Conservation (phyloP, 1,140 invertebrate species). For the Trialeurodes vaporariorum region DNA sequence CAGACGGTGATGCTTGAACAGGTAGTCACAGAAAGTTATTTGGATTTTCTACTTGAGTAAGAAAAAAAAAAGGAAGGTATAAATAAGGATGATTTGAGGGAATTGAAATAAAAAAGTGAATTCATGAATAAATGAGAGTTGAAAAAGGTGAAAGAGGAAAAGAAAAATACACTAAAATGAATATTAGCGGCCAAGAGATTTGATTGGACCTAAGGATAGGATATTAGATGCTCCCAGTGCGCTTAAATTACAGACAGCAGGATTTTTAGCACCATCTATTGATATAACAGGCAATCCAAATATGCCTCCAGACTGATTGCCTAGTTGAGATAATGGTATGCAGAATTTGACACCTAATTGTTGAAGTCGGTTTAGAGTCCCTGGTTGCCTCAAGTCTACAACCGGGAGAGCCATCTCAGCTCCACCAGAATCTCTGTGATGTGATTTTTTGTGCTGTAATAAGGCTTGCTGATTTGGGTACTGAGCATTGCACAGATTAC, state of each 20-base stretch:
- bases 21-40: no score
- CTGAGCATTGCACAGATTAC: slow-evolving; percentile 54
- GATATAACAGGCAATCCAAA: slow-evolving; percentile 61
- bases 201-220: slow-evolving; percentile 54
- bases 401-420: slow-evolving; percentile 55
- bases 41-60: no score
- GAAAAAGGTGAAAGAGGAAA: no score
- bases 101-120: no score
- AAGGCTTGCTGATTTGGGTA: slow-evolving; percentile 52
- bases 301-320: slow-evolving; percentile 45
- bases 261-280: slow-evolving; percentile 48
- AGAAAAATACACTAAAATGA: no score
- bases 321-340: slow-evolving; percentile 53
- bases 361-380: slow-evolving; percentile 46
- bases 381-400: slow-evolving; percentile 53
- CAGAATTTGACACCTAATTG: slow-evolving; percentile 58
- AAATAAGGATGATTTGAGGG: no score
- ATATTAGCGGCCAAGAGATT: slow-evolving; percentile 23
- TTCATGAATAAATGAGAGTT: no score
- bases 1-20: no score
- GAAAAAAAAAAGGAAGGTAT: no score
- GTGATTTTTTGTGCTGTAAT: slow-evolving; percentile 52
- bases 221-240: slow-evolving; percentile 52
- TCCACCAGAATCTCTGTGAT: slow-evolving; percentile 43
- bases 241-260: slow-evolving; percentile 43